Evolutionary conservation across 1,140 invertebrate genomes (phyloP).

Genomic region (Ostrea edulis): DNA sequence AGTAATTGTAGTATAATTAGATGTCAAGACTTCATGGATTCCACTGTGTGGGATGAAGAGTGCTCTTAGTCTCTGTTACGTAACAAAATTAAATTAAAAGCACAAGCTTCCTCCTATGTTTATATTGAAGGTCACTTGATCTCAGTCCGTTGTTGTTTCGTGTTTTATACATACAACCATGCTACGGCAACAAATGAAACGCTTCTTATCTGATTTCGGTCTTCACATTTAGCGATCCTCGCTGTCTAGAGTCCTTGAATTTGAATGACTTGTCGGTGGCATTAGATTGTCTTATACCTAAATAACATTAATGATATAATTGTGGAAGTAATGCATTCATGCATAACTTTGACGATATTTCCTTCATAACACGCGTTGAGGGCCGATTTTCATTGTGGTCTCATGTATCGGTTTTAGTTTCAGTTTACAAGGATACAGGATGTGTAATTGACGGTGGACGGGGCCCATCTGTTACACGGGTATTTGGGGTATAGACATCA

Average conservation of each 20-base stretch:
- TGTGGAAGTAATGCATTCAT: conserved; percentile 26
- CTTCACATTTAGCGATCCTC: not conserved
- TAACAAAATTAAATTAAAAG: too few species aligned
- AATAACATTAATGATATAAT: conserved; percentile 11
- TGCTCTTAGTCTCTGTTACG: too few species aligned
- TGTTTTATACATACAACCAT: too few species aligned
- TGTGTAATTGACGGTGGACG: not conserved
- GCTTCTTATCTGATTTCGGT: too few species aligned
- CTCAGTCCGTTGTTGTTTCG: too few species aligned
- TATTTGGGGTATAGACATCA: not conserved
- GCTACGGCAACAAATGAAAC: too few species aligned
- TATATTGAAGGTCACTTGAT: too few species aligned
- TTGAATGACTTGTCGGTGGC: not conserved
- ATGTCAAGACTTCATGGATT: too few species aligned
- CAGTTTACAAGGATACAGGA: conserved; percentile 25
- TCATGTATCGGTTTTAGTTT: conserved; percentile 25
- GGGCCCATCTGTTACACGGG: not conserved
- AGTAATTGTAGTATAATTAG: too few species aligned
- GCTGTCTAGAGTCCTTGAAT: not conserved
- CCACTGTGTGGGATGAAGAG: too few species aligned
- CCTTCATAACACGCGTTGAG: not conserved
- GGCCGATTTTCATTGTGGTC: not conserved
- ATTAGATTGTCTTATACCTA: not conserved
- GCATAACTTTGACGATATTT: conserved; percentile 15
- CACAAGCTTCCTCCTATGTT: too few species aligned